A percentile compares a stretch with the other conserved stretches of the same genome.
phyloP scores from a whole-genome alignment of 1,140 invertebrate genomes.

The Caenorhabditis brenneri region DNA sequence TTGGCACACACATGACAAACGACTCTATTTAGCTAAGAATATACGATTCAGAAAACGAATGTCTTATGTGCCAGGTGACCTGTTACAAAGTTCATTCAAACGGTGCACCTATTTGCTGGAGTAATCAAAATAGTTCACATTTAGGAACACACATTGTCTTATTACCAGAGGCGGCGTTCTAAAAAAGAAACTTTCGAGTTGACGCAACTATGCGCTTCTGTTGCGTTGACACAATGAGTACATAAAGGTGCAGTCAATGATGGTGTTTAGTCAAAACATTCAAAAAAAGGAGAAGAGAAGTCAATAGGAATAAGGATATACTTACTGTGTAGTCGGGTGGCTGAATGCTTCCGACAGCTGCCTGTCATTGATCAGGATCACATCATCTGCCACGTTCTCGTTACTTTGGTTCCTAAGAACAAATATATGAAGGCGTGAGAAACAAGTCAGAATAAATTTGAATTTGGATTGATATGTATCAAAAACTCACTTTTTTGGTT shows the following conservation, averaged over 20 bases:
- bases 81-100: slow-evolving; percentile 18
- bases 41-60: neutral
- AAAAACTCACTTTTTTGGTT: slow-evolving; percentile 23
- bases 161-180: neutral
- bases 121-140: slow-evolving; percentile 7
- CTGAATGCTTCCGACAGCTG: slow-evolving; percentile 34
- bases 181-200: slow-evolving; percentile 23
- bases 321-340: slow-evolving; percentile 38
- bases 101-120: neutral
- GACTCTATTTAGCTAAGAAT: neutral
- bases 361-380: slow-evolving; percentile 26
- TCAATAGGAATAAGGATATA: neutral
- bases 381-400: slow-evolving; percentile 38
- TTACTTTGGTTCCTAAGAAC: slow-evolving; percentile 7
- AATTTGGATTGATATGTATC: neutral
- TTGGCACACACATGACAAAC: neutral
- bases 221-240: slow-evolving; percentile 11
- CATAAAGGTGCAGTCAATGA: neutral
- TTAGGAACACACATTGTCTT: neutral
- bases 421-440: neutral
- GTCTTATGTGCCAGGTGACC: neutral
- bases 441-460: neutral
- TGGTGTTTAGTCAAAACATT: neutral
- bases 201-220: slow-evolving; percentile 16
- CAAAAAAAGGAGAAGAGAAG: neutral